Evolutionary conservation across 2,113 vertebrate genomes (phyloP).

Genomic region (Syrmaticus mikado): DNA sequence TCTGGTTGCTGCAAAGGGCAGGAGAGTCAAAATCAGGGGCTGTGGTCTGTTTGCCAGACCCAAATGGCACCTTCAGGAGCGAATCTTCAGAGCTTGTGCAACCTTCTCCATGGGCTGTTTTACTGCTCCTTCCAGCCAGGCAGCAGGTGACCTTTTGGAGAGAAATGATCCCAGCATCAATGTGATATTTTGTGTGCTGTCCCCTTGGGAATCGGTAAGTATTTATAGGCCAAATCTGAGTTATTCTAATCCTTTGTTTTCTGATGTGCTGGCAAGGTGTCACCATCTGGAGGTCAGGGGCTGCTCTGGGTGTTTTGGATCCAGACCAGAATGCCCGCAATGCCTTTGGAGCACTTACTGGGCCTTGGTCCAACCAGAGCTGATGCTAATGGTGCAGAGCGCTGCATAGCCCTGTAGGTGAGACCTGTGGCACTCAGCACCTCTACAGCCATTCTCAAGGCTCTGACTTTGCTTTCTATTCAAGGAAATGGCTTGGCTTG

Average conservation of each 20-base stretch:
- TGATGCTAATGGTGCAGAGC: no score
- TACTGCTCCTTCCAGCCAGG: neutral
- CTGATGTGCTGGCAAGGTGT: neutral
- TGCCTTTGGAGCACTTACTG: neutral
- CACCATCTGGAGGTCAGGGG: neutral
- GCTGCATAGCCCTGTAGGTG: neutral
- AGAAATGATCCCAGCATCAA: neutral
- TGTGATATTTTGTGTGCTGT: neutral
- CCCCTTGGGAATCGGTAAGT: neutral
- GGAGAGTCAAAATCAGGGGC: neutral
- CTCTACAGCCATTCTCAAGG: neutral
- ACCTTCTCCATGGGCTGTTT: neutral
- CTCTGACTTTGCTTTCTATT: neutral
- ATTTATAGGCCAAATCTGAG: neutral
- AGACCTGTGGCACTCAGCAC: neutral
- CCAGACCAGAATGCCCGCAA: neutral
- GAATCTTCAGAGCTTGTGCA: neutral
- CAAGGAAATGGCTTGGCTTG: neutral
- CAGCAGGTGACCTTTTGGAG: neutral
- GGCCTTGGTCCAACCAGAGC: no score
- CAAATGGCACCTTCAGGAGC: neutral
- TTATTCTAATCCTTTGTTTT: neutral
- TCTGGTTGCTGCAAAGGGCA: neutral
- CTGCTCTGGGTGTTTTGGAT: neutral
- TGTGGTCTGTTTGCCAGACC: neutral